Conservation (phyloP, 1,140 invertebrate species). For the Eriosoma lanigerum region DNA sequence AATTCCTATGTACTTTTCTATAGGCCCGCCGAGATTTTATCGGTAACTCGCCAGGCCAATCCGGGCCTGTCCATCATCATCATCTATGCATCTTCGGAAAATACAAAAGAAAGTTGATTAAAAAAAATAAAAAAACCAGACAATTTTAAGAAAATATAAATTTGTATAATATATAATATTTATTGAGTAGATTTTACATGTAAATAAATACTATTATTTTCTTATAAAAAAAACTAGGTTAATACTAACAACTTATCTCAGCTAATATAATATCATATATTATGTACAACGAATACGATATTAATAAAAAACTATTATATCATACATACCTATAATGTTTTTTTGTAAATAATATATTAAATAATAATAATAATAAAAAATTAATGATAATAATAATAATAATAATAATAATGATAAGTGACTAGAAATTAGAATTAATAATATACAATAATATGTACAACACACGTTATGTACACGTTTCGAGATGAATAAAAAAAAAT, state of each 20-base stretch:
- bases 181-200: slow-evolving; percentile 4
- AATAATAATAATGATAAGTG: not conserved
- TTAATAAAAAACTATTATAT: not conserved
- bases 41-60: too few species aligned
- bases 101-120: too few species aligned
- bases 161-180: slow-evolving; percentile 14
- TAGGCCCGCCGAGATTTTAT: too few species aligned
- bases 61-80: too few species aligned
- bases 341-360: not conserved
- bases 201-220: not conserved
- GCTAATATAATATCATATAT: not conserved
- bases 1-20: too few species aligned
- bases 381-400: slow-evolving; percentile 13
- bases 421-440: slow-evolving; percentile 14
- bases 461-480: not conserved
- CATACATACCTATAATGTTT: not conserved
- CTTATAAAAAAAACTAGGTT: too few species aligned
- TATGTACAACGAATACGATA: slow-evolving; percentile 7
- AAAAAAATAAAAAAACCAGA: too few species aligned
- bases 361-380: not conserved
- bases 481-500: too few species aligned
- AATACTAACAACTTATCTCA: slow-evolving; percentile 10
- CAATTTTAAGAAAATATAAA: not conserved
- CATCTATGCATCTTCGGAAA: too few species aligned
- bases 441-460: not conserved